Evolutionary conservation across 1,140 invertebrate genomes (phyloP).

Genomic region (Varroa destructor): DNA sequence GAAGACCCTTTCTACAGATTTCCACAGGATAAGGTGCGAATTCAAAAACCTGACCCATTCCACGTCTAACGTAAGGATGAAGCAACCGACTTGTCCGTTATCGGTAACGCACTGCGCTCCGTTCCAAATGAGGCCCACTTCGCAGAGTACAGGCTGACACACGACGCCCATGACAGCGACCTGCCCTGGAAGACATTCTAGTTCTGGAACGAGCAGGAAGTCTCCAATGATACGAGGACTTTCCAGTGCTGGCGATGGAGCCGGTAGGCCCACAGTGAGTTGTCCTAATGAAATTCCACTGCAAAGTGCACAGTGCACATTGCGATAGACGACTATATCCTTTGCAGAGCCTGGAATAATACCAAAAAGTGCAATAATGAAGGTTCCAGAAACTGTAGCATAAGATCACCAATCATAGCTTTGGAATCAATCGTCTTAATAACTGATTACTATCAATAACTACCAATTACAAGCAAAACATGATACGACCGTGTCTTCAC

Average conservation of each 20-base stretch:
- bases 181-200: background rate
- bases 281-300: slow-evolving; percentile 1
- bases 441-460: too few relatives aligned
- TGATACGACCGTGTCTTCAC: too few relatives aligned
- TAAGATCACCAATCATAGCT: too few relatives aligned
- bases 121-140: slow-evolving; percentile 4
- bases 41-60: slow-evolving; percentile 19
- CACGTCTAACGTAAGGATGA: slow-evolving; percentile 8
- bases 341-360: background rate
- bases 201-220: background rate
- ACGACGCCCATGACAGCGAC: slow-evolving; percentile 6
- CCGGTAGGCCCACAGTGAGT: slow-evolving; percentile 10
- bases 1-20: background rate
- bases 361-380: background rate
- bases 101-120: slow-evolving; percentile 11
- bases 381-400: too few relatives aligned
- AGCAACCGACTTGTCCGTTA: background rate
- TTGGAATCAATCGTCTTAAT: too few relatives aligned
- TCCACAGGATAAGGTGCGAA: background rate
- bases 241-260: background rate
- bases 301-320: slow-evolving; percentile 32
- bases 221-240: background rate
- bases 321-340: slow-evolving; percentile 26
- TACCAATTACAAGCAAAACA: too few relatives aligned
- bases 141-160: slow-evolving; percentile 5